phyloP scores from a whole-genome alignment of 2,113 vertebrate species.

The Tychaedon coryphoeus region DNA sequence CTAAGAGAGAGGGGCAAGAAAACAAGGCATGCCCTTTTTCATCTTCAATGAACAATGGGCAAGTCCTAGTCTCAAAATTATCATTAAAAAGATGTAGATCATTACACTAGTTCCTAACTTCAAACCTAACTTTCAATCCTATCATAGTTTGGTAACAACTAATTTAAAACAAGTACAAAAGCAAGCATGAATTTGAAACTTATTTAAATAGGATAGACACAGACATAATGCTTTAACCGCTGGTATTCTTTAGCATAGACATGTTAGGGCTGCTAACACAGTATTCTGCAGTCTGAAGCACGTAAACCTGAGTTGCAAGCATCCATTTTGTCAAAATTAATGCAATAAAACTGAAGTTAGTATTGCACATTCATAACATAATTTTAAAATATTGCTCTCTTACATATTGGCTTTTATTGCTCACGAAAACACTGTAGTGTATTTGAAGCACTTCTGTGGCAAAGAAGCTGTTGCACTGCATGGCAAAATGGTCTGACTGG shows the following conservation, averaged over 20 bases:
- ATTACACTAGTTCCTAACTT: neutral
- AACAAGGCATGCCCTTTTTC: constrained; percentile 24
- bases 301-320: constrained; percentile 7
- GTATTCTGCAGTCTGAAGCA: constrained; percentile 26
- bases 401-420: constrained; percentile 50
- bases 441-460: constrained; percentile 67
- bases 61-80: neutral
- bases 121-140: neutral
- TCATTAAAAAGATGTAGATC: constrained; percentile 22
- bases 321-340: constrained; percentile 58
- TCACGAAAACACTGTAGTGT: constrained; percentile 50
- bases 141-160: neutral
- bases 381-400: constrained; percentile 52
- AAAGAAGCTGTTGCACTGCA: constrained; percentile 72
- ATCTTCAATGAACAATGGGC: constrained; percentile 4
- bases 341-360: constrained; percentile 59
- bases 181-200: constrained; percentile 6
- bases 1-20: constrained; percentile 56
- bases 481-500: constrained; percentile 60
- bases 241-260: constrained; percentile 2
- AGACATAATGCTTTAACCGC: neutral
- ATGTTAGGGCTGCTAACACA: constrained; percentile 14
- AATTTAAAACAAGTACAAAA: constrained; percentile 1
- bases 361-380: constrained; percentile 35
- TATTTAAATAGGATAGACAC: neutral